Base-by-base conservation (phyloP, 2,888 invertebrate genomes). In the Drosophila pegasa region DNA sequence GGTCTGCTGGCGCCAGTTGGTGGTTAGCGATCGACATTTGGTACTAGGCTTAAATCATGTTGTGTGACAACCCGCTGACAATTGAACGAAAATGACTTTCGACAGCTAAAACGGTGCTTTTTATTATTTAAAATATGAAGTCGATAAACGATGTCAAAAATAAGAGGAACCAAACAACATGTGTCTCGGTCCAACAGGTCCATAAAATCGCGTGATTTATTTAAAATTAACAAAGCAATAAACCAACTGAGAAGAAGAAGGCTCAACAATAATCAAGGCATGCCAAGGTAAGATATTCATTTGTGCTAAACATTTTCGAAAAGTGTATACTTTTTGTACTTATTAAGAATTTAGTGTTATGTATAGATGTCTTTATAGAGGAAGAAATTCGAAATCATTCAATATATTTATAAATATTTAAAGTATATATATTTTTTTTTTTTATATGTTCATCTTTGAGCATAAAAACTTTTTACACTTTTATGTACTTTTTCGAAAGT, bases 41-140 rank as follows among this genome's bases (percentile, higher is more conserved):
- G 41, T 20, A 57, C 27, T 58, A 25, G 41, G 56, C 38, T 61
- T 86, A 83, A 83, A 80, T 83, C 86, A 83, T 74, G 71, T 70
- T 80, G 81, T 80, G 84, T 83, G 83, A 83, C 87, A 83, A 84
- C 83, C 83, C 83, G 83, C 83, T 83, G 83, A 87, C 87, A 83
- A 87, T 84, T 81, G 79, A 54, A 59, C 38, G 57, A 65, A 59
- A 33, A 27, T 10, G 18, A 27, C 20, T 45, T n/a, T 31, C 31
- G 35, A 79, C 71, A 64, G 73, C 83, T 78, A 60, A 82, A 82
- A 75, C 40, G 57, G 38, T 37, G 38, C 50, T 33, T 52, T 57
- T 31, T 29, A 16, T 50, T 33, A 48, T 57, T 31, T 29, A 16
- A 64, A 29, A 54, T 47, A 14, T 71, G 47, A 59, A 60, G 35